Evolutionary conservation across 1,140 invertebrate genomes (phyloP).

Genomic region (Telenomus remus): DNA sequence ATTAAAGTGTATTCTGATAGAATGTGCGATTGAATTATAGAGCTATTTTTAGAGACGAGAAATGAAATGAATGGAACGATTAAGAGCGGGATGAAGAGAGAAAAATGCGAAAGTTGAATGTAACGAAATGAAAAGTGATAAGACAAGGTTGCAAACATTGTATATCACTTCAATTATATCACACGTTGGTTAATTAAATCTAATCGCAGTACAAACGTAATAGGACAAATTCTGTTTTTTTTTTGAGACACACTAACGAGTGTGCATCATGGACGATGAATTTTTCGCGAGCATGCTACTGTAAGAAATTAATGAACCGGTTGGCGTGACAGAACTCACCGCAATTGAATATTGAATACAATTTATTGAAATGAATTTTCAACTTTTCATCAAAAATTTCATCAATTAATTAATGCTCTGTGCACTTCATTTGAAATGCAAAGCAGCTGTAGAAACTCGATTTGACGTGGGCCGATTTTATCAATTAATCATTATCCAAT

Average conservation of each 20-base stretch:
- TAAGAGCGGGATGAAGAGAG: background rate
- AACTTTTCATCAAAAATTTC: conserved; percentile 17
- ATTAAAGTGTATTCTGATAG: too few relatives aligned
- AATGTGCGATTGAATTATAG: too few relatives aligned
- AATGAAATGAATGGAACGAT: background rate
- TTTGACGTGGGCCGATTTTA: conserved; percentile 23
- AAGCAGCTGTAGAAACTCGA: conserved; percentile 17
- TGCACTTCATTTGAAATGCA: conserved; percentile 45
- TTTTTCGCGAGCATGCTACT: conserved; percentile 28
- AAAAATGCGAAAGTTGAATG: background rate
- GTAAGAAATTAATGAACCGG: conserved; percentile 49
- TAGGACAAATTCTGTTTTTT: conserved; percentile 23
- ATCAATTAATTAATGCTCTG: conserved; percentile 17
- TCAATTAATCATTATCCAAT: conserved; percentile 34
- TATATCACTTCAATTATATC: conserved; percentile 29
- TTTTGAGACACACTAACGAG: conserved; percentile 16
- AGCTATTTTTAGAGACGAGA: too few relatives aligned
- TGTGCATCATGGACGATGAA: too few relatives aligned
- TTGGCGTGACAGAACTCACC: conserved; percentile 35
- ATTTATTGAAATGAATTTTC: conserved; percentile 51
- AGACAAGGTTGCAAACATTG: conserved; percentile 18
- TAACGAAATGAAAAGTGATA: conserved; percentile 29
- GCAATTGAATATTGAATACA: conserved; percentile 31
- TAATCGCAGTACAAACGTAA: conserved; percentile 42
- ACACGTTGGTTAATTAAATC: conserved; percentile 40